Conservation (phyloP, 92 coral and sea anemone genomes). For the Porites evermanni region DNA sequence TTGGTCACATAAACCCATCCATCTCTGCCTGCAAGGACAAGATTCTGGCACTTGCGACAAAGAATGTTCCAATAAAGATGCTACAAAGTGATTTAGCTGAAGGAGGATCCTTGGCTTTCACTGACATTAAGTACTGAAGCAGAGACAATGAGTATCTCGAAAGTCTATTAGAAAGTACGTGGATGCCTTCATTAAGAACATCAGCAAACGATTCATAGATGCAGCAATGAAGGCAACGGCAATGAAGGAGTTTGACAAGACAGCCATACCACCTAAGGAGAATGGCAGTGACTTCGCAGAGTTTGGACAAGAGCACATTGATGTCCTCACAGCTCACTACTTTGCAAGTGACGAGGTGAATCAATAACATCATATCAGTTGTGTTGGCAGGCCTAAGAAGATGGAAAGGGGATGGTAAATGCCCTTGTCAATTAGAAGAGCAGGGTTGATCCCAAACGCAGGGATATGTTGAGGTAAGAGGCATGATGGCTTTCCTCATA, state of each 20-base stretch:
- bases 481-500: no score
- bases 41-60: slow-evolving; percentile 4
- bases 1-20: slow-evolving; percentile 12
- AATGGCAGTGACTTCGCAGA: slow-evolving; percentile 32
- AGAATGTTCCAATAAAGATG: slow-evolving; percentile 24
- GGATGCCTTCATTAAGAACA: slow-evolving; percentile 20
- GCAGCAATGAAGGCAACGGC: slow-evolving; percentile 6
- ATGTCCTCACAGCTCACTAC: slow-evolving; percentile 22
- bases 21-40: slow-evolving; percentile 21
- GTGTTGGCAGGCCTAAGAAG: no score
- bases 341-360: slow-evolving; percentile 33
- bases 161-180: slow-evolving; percentile 34
- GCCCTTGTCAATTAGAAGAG: no score
- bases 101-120: slow-evolving; percentile 20
- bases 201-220: slow-evolving; percentile 21
- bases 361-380: slow-evolving; percentile 1
- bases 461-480: no score
- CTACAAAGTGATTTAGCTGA: slow-evolving; percentile 33
- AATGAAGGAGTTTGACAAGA: slow-evolving; percentile 47
- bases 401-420: no score
- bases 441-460: no score
- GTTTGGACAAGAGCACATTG: slow-evolving; percentile 30
- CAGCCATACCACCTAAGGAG: slow-evolving; percentile 48
- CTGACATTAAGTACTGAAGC: slow-evolving; percentile 41
- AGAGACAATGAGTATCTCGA: slow-evolving; percentile 28